A percentile compares a stretch with the other conserved stretches of the same genome.
phyloP scores from a whole-genome alignment of 2,797 vertebrate genomes.

The Brachyalestes nurse region DNA sequence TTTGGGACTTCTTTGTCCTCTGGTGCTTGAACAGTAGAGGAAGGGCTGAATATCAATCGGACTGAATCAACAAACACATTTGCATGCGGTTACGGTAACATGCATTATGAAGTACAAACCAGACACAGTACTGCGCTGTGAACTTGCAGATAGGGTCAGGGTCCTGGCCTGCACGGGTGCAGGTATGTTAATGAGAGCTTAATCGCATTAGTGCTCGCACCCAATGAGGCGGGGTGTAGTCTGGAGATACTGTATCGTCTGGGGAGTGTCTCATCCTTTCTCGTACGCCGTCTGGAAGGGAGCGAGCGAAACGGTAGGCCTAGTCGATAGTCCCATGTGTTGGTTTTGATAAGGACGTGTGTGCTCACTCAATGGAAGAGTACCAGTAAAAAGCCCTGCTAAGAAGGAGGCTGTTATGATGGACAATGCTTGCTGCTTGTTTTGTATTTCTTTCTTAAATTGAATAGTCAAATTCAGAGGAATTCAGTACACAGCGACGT shows the following conservation, averaged over 20 bases:
- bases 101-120: background rate
- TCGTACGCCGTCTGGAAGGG: conserved; percentile 4
- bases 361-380: conserved; percentile 5
- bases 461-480: background rate
- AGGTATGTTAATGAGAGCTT: conserved; percentile 18
- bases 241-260: conserved; percentile 26
- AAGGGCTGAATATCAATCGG: conserved; percentile 9
- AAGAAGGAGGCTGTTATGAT: background rate
- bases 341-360: conserved; percentile 26
- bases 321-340: conserved; percentile 25
- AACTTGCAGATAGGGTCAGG: conserved; percentile 11
- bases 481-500: background rate
- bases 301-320: conserved; percentile 2
- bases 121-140: conserved; percentile 15
- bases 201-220: conserved; percentile 25
- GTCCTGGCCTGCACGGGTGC: background rate
- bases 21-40: background rate
- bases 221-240: conserved; percentile 18
- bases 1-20: background rate
- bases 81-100: conserved; percentile 25
- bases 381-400: background rate
- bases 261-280: conserved; percentile 16
- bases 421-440: background rate
- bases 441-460: background rate
- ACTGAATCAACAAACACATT: conserved; percentile 16